A percentile compares a stretch with the other conserved stretches of the same genome.
phyloP scores from a whole-genome alignment of 37 sponge, comb jelly and placozoan genomes.

The Lycopodina hypogea region DNA sequence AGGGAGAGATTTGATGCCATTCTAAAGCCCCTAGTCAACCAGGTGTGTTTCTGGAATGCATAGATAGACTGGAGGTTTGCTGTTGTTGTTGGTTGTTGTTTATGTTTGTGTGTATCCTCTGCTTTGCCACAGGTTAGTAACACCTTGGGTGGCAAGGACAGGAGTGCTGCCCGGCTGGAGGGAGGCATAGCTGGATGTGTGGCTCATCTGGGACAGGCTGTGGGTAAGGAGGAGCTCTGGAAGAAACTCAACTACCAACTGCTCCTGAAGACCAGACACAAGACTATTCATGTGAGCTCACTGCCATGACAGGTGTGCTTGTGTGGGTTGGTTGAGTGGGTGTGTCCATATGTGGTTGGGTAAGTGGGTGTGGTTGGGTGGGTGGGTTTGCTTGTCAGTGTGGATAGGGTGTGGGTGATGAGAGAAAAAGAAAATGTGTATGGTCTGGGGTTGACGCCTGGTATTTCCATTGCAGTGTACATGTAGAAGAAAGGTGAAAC shows the following conservation, averaged over 20 bases:
- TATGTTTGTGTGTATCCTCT: too few relatives aligned
- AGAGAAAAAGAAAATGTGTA: too few relatives aligned
- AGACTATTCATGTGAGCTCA: slow-evolving; percentile 46
- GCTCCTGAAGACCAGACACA: slow-evolving; percentile 68
- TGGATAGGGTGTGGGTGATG: not conserved
- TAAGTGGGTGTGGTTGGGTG: too few relatives aligned
- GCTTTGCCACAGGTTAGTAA: slow-evolving; percentile 33
- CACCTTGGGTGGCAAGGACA: slow-evolving; percentile 20
- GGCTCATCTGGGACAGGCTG: slow-evolving; percentile 82
- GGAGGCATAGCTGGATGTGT: slow-evolving; percentile 73
- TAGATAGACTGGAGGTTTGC: too few relatives aligned
- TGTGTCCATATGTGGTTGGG: too few relatives aligned
- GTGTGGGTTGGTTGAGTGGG: not conserved
- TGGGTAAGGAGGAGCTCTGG: slow-evolving; percentile 75
- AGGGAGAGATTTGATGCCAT: slow-evolving; percentile 69
- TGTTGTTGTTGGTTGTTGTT: too few relatives aligned
- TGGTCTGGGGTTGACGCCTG: too few relatives aligned
- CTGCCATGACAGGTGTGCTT: not conserved
- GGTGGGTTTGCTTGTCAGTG: too few relatives aligned
- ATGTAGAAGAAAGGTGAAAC: too few relatives aligned
- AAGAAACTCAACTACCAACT: slow-evolving; percentile 86
- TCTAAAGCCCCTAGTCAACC: slow-evolving; percentile 59
- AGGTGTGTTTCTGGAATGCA: slow-evolving; percentile 31
- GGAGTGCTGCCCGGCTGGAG: slow-evolving; percentile 24
- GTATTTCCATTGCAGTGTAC: too few relatives aligned